A percentile compares a stretch with the other conserved stretches of the same genome.
phyloP scores from a whole-genome alignment of 2,888 invertebrate species.

The Pseudeuparius sepicola region DNA sequence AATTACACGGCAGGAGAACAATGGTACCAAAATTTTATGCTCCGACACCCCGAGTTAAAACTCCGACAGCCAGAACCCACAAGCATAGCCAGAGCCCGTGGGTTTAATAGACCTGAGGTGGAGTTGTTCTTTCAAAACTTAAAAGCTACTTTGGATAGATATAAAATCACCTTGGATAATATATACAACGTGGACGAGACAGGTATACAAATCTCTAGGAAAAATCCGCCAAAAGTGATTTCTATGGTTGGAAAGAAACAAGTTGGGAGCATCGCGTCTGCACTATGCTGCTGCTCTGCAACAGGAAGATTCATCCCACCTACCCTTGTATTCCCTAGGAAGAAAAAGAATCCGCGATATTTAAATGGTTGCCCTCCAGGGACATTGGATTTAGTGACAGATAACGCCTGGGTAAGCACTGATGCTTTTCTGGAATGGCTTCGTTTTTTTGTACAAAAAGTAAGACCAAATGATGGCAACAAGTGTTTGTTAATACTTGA shows the following conservation, averaged over 20 bases:
- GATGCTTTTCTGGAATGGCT: conserved; percentile 6
- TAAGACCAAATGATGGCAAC: conserved; percentile 3
- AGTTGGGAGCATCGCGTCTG: conserved; percentile 8
- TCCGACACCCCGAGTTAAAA: conserved; percentile 9
- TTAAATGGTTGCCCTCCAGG: conserved; percentile 1
- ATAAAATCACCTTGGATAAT: conserved; percentile 10
- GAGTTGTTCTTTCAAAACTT: conserved; percentile 14
- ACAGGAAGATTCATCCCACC: conserved; percentile 7
- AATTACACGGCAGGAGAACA: too few relatives aligned
- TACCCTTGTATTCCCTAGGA: conserved; percentile 7
- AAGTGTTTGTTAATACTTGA: too few relatives aligned
- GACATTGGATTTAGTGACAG: conserved; percentile 7
- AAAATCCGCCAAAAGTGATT: conserved; percentile 9
- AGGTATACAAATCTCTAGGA: conserved; percentile 11
- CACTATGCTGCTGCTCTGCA: conserved; percentile 11
- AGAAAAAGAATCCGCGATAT: conserved; percentile 10
- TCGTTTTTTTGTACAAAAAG: conserved; percentile 7
- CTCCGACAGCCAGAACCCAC: conserved; percentile 13
- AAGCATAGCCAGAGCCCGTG: conserved; percentile 12
- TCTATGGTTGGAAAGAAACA: conserved; percentile 8
- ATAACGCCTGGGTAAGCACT: conserved; percentile 6
- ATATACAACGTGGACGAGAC: conserved; percentile 4
- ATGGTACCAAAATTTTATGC: conserved; percentile 12
- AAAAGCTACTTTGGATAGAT: conserved; percentile 4
- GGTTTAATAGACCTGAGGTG: conserved; percentile 12